phyloP scores from a whole-genome alignment of 2,797 vertebrate genomes.

The Brotula barbata region DNA sequence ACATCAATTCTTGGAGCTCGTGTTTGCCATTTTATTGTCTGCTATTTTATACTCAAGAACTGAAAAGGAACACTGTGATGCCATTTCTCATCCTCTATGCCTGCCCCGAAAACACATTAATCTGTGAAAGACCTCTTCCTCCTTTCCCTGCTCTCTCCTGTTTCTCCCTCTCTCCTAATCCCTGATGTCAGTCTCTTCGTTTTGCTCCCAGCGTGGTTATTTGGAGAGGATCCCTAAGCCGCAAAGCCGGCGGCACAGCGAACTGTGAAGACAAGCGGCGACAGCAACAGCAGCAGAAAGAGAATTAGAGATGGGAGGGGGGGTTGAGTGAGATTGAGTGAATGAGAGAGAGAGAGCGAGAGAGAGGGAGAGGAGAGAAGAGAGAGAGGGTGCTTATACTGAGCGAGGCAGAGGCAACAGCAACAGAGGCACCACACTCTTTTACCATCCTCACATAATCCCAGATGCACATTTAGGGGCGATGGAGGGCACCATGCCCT shows the following conservation, averaged over 20 bases:
- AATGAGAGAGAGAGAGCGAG: constrained; percentile 43
- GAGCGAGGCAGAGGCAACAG: constrained; percentile 68
- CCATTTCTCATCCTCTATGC: constrained; percentile 1
- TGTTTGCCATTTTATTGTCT: constrained; percentile 22
- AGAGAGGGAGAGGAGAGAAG: constrained; percentile 41
- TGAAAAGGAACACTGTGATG: constrained; percentile 11
- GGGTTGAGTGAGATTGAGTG: constrained; percentile 34
- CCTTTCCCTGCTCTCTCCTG: background rate
- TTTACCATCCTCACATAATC: constrained; percentile 55
- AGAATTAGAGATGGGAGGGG: constrained; percentile 23
- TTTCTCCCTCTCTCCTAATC: constrained; percentile 28
- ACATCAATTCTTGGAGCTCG: constrained; percentile 26
- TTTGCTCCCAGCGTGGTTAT: constrained; percentile 41
- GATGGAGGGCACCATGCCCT: constrained; percentile 56
- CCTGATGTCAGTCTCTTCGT: constrained; percentile 24
- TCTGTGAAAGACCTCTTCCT: background rate
- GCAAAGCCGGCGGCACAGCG: constrained; percentile 51
- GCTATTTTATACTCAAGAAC: constrained; percentile 5
- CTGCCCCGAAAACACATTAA: background rate
- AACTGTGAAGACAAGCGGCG: constrained; percentile 71
- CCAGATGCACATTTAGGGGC: constrained; percentile 46
- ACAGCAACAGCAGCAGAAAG: constrained; percentile 59
- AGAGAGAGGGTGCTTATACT: constrained; percentile 42
- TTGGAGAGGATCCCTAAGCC: constrained; percentile 67
- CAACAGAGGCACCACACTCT: constrained; percentile 53